A percentile compares a stretch with the other conserved stretches of the same genome.
Conservation (phyloP, 2,113 vertebrate species). For the Caracal caracal region DNA sequence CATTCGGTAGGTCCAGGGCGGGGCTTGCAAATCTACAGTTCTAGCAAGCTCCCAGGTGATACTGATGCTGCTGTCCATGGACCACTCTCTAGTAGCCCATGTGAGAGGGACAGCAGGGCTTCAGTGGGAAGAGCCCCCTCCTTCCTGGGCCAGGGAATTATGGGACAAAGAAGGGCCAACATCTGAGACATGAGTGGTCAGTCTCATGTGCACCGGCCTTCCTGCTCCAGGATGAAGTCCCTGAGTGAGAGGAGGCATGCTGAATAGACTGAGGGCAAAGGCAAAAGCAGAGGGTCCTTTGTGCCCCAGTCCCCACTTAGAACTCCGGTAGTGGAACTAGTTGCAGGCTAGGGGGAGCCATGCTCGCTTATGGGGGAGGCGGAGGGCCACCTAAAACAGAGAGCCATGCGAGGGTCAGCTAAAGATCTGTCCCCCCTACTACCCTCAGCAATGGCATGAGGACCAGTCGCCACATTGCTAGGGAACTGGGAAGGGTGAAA, state of each 20-base stretch:
- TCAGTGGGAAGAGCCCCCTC: background rate
- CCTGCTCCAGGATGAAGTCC: background rate
- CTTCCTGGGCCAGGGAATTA: too few relatives aligned
- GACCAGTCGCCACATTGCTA: background rate
- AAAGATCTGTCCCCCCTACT: fast-evolving
- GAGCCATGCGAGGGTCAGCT: background rate
- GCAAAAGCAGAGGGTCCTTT: background rate
- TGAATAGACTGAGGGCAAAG: background rate
- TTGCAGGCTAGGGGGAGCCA: background rate
- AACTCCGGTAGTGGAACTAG: background rate
- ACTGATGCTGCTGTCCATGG: background rate
- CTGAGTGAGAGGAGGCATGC: background rate
- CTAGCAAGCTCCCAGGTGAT: background rate
- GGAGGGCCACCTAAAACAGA: background rate
- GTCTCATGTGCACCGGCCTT: background rate
- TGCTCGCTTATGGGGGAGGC: background rate
- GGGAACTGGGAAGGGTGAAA: background rate
- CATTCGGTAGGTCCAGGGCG: too few relatives aligned
- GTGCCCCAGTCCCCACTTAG: background rate
- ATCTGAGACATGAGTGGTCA: background rate
- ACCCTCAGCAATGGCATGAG: background rate
- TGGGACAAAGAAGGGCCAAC: background rate
- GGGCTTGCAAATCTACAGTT: background rate
- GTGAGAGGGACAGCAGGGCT: background rate
- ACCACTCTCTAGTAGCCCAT: fast-evolving